Base-by-base conservation (phyloP, 2,797 vertebrate species). In the Gymnothorax javanicus region DNA sequence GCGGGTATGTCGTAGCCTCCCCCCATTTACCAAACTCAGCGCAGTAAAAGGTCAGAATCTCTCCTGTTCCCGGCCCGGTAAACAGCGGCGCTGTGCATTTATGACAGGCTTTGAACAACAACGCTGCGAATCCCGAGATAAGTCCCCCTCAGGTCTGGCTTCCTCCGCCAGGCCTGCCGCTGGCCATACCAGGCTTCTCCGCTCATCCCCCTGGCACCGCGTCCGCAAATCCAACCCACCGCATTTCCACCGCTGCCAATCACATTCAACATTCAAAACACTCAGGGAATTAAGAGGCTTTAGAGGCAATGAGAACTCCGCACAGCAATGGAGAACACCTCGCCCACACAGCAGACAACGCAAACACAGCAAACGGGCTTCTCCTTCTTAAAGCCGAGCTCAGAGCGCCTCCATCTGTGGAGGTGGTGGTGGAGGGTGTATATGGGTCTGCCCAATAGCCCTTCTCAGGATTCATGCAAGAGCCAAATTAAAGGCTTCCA, bases 401-500 rank as follows among this genome's bases (percentile, higher is more conserved):
- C 11, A 77, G 73, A 50, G 73, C 13, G 33, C 52, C 25, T 73
- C 23, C 62, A 3, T 64, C 15, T 64, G 17, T 64, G 11, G 33
- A 43, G 33, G 33, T 62, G 33, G 13, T 43, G 43, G 13, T 77
- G 73, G 73, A 50, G 7, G 13, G 13, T 77, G 7, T 77, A 77
- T 5, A 77, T 20, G 52, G 77, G 77, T 6, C 43, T 20, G 75
- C 43, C 43, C 50, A 20, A 52, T 23, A 81, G 50, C 77, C 77
- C 77, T n/a, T 81, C 77, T 20, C 77, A 54, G 77, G 56, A 56
- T 54, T 81, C 20, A 81, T 8, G 17, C 13, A 7, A 43, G 77
- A 52, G 52, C 50, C 52, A 54, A 81, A 81, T 81, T 54, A 81
- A 81, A 81, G 77, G 50, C 20, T 81, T 81, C 77, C 77, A 81